Evolutionary conservation across 2,797 vertebrate genomes (phyloP).

Genomic region (Miichthys miiuy): DNA sequence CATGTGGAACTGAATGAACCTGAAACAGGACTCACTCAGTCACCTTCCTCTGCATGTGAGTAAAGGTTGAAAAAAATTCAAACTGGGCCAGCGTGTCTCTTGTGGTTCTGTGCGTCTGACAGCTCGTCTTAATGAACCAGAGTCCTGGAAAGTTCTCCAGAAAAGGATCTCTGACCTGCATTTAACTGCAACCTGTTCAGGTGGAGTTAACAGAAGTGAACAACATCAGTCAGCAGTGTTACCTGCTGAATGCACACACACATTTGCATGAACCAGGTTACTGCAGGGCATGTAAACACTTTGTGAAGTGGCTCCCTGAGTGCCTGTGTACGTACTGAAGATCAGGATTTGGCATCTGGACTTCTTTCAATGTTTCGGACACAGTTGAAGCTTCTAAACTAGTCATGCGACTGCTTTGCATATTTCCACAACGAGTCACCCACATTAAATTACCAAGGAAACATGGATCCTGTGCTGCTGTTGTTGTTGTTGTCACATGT

Average conservation of each 20-base stretch:
- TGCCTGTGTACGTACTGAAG: neutral
- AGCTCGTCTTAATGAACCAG: neutral
- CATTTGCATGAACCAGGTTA: neutral
- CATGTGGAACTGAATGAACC: neutral
- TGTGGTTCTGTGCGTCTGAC: constrained; percentile 9
- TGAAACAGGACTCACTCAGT: neutral
- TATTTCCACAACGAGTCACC: neutral
- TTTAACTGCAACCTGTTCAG: no score
- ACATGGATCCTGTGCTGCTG: neutral
- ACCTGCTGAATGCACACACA: neutral
- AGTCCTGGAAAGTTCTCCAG: constrained; percentile 9
- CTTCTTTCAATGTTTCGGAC: neutral
- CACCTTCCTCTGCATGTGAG: constrained; percentile 7
- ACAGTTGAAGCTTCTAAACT: neutral
- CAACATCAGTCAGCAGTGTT: neutral
- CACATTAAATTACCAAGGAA: neutral
- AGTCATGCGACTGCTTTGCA: neutral
- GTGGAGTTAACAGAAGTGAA: neutral
- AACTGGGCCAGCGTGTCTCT: neutral
- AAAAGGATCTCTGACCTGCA: neutral
- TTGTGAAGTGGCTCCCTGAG: no score
- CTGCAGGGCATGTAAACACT: neutral
- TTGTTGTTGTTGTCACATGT: neutral
- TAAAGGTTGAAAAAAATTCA: neutral
- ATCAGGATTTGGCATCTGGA: neutral